phyloP scores from a whole-genome alignment of 92 coral and sea anemone species.

The Siderastrea siderea region DNA sequence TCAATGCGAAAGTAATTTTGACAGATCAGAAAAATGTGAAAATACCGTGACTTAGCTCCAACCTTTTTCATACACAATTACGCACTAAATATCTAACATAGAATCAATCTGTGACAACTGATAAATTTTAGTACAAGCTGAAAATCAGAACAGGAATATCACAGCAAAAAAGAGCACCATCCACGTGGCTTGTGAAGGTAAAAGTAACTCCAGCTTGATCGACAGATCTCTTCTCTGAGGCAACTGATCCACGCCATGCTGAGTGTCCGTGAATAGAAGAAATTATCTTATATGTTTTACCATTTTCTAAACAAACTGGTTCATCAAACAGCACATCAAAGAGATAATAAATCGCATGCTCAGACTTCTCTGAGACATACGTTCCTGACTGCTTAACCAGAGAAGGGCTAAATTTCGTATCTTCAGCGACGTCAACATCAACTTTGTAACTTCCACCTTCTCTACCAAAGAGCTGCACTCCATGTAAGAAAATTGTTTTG shows the following conservation, averaged over 20 bases:
- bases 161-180: too few species aligned
- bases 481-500: not conserved
- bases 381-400: not conserved
- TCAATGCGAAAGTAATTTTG: too few species aligned
- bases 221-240: not conserved
- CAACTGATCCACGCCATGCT: too few species aligned
- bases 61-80: too few species aligned
- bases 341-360: not conserved
- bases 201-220: not conserved
- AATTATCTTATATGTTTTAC: not conserved
- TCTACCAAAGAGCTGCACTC: not conserved
- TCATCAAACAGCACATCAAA: not conserved
- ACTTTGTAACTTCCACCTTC: not conserved
- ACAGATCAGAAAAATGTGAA: too few species aligned
- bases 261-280: too few species aligned
- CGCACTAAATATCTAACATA: too few species aligned
- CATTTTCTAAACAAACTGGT: not conserved
- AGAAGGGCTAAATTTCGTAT: too few species aligned
- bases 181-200: not conserved
- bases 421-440: not conserved
- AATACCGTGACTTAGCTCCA: too few species aligned
- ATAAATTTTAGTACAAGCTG: not conserved
- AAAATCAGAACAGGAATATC: too few species aligned
- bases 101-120: too few species aligned
- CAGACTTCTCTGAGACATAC: not conserved